Evolutionary conservation across 2,797 vertebrate genomes (phyloP).

Genomic region (Jordanella pulchra): DNA sequence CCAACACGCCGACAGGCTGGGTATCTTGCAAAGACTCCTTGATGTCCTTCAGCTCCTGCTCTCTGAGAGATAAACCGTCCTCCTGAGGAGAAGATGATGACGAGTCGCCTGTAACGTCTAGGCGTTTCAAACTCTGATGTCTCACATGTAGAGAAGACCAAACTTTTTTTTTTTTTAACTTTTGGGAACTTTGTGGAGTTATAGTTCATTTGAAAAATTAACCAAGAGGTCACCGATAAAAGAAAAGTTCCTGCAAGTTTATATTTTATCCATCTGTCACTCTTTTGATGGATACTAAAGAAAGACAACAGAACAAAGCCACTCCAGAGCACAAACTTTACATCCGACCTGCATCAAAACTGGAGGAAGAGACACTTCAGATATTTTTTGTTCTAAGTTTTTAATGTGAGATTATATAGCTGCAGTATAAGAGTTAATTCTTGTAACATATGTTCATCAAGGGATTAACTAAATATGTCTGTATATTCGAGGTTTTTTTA

Average conservation of each 20-base stretch:
- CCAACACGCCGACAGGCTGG: constrained; percentile 93
- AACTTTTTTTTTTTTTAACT: background rate
- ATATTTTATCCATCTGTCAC: too few species aligned
- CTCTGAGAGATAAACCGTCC: constrained; percentile 81
- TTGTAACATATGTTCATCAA: too few species aligned
- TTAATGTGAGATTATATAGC: too few species aligned
- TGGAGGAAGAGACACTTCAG: too few species aligned
- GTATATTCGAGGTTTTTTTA: background rate
- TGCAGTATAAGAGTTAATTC: too few species aligned
- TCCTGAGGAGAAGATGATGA: constrained; percentile 72
- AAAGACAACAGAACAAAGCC: background rate
- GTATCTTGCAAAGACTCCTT: constrained; percentile 95
- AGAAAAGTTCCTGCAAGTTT: background rate
- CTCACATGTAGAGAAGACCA: background rate
- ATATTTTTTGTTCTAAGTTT: background rate
- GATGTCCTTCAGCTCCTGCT: constrained; percentile 89
- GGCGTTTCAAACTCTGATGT: too few species aligned
- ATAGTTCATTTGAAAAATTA: too few species aligned
- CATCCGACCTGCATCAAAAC: too few species aligned
- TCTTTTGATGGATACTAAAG: background rate
- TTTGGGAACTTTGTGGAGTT: background rate
- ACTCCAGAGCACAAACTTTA: background rate
- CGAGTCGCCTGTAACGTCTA: background rate
- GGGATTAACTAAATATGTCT: background rate
- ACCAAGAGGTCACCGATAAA: background rate